These are phyloP conservation scores for Drosophila leontia DNA, from an alignment of 1,140 invertebrate genomes.

Conservation along the genomic window DNA sequence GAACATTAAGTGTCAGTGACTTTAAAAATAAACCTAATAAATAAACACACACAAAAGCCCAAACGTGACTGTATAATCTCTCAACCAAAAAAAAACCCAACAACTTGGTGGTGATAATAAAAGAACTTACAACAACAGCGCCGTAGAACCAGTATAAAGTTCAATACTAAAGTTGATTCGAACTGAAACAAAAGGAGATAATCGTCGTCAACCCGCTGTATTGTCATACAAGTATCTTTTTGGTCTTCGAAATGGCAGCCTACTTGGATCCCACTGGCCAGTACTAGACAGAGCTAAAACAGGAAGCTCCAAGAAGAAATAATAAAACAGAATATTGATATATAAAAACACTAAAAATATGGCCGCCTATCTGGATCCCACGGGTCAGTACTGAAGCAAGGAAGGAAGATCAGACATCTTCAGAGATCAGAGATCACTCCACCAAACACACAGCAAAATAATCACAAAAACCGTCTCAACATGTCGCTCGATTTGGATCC, in stretches of 20 bases:
- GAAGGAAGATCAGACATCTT: not conserved
- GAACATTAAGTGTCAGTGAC: slow-evolving; percentile 83
- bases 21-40: slow-evolving; percentile 35
- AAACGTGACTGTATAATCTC: slow-evolving; percentile 68
- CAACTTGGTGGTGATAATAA: slow-evolving; percentile 75
- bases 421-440: not conserved
- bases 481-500: slow-evolving; percentile 81
- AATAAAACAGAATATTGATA: not conserved
- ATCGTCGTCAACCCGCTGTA: slow-evolving; percentile 49
- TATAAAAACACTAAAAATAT: not conserved
- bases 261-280: slow-evolving; percentile 83
- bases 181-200: slow-evolving; percentile 74
- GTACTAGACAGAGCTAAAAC: slow-evolving; percentile 52
- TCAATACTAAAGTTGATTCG: slow-evolving; percentile 63
- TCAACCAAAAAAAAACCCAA: slow-evolving; percentile 47
- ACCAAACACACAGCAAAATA: not conserved
- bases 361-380: slow-evolving; percentile 16
- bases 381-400: slow-evolving; percentile 16
- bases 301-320: too few relatives aligned
- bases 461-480: slow-evolving; percentile 39
- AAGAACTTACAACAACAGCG: slow-evolving; percentile 80
- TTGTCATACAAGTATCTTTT: slow-evolving; percentile 73
- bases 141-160: slow-evolving; percentile 74
- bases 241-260: slow-evolving; percentile 65
- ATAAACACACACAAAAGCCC: slow-evolving; percentile 40